Percentiles rank a stretch among this genome's conserved stretches.
Evolutionary conservation across 2,888 invertebrate genomes (phyloP).

Genomic region (Scaptomyza caliginosa): DNA sequence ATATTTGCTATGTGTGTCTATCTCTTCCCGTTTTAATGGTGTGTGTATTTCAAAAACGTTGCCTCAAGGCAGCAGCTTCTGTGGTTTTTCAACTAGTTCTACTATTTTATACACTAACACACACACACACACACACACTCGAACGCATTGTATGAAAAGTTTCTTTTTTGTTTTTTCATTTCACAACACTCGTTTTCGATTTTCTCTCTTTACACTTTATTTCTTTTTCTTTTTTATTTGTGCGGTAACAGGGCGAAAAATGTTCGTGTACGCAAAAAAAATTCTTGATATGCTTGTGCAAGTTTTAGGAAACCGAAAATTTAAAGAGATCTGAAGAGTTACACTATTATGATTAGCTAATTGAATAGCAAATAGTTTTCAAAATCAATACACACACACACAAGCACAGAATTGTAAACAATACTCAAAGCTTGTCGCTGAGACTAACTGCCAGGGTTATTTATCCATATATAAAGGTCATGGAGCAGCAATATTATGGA

Average conservation of each 20-base stretch:
- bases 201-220: constrained; percentile 21
- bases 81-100: constrained; percentile 55
- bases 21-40: constrained; percentile 25
- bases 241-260: constrained; percentile 58
- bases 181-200: constrained; percentile 29
- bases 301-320: constrained; percentile 9
- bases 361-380: constrained; percentile 28
- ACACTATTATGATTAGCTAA: constrained; percentile 58
- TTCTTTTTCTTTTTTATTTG: constrained; percentile 18
- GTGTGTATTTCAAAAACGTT: constrained; percentile 30
- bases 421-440: neutral
- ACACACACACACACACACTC: constrained; percentile 6
- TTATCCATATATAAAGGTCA: constrained; percentile 12
- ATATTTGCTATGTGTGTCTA: constrained; percentile 53
- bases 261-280: constrained; percentile 47
- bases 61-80: constrained; percentile 49
- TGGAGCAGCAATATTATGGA: neutral
- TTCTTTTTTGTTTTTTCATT: constrained; percentile 51
- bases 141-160: constrained; percentile 35
- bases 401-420: constrained; percentile 41
- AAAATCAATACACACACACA: constrained; percentile 2
- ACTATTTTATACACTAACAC: constrained; percentile 24
- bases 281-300: constrained; percentile 36
- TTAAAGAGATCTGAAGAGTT: constrained; percentile 11
- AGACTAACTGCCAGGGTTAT: constrained; percentile 1